Percentiles rank a stretch among this genome's conserved stretches.
phyloP scores from a whole-genome alignment of 2,113 vertebrate genomes.

The Cephalopholis sonnerati region DNA sequence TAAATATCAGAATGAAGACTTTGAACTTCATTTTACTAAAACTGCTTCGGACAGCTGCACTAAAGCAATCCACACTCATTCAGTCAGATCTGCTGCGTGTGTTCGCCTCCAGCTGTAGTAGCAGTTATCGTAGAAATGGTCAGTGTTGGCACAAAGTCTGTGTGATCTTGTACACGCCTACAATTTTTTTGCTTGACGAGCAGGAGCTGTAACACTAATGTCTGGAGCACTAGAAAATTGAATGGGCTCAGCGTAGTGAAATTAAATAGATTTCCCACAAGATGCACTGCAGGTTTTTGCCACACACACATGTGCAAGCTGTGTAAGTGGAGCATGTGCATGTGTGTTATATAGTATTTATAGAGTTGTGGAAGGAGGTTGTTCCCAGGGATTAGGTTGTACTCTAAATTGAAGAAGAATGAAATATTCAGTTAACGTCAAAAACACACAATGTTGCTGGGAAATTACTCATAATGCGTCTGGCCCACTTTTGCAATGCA shows the following conservation, averaged over 20 bases:
- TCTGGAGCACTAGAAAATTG: slow-evolving; percentile 53
- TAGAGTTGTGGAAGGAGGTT: slow-evolving; percentile 35
- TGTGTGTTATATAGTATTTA: slow-evolving; percentile 68
- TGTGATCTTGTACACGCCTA: slow-evolving; percentile 8
- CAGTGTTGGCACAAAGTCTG: slow-evolving; percentile 14
- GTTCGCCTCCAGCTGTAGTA: not conserved
- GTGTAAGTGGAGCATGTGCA: slow-evolving; percentile 43
- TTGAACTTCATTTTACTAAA: not conserved
- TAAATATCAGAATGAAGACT: not conserved
- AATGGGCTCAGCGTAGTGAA: slow-evolving; percentile 63
- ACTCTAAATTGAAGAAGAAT: slow-evolving; percentile 27
- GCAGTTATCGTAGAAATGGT: slow-evolving; percentile 5
- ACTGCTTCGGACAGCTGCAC: not conserved
- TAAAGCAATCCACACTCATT: slow-evolving; percentile 3
- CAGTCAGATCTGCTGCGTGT: slow-evolving; percentile 4
- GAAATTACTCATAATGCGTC: slow-evolving; percentile 7
- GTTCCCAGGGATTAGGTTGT: slow-evolving; percentile 36
- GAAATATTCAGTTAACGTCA: slow-evolving; percentile 59
- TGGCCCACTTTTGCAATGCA: not conserved
- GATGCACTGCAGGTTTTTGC: slow-evolving; percentile 19
- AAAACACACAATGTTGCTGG: slow-evolving; percentile 3
- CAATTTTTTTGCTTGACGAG: slow-evolving; percentile 40
- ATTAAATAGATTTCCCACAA: slow-evolving; percentile 65
- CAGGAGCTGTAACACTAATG: slow-evolving; percentile 61
- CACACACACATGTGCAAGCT: slow-evolving; percentile 17